These are phyloP conservation scores for Phrixothrix hirtus DNA, from an alignment of 2,888 invertebrate genomes.

Conservation along the genomic window DNA sequence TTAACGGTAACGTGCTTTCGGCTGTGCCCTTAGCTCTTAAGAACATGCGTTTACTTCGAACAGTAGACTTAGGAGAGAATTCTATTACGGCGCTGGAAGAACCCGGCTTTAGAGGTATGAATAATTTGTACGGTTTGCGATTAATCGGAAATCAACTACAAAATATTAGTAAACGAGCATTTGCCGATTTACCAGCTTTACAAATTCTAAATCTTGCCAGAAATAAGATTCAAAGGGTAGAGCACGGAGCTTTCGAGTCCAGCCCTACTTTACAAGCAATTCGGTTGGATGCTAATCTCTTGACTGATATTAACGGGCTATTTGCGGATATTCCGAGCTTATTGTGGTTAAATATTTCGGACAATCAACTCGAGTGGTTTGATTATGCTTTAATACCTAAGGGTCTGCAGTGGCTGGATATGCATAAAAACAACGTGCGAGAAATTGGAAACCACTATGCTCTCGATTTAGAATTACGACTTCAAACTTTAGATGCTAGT, in stretches of 20 bases:
- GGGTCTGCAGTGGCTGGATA: slow-evolving; percentile 84
- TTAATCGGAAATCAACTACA: slow-evolving; percentile 87
- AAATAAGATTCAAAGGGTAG: slow-evolving; percentile 78
- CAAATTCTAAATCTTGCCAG: slow-evolving; percentile 87
- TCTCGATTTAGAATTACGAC: slow-evolving; percentile 69
- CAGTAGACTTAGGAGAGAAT: slow-evolving; percentile 91
- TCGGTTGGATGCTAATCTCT: slow-evolving; percentile 81
- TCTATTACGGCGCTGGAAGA: slow-evolving; percentile 79
- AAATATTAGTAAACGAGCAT: slow-evolving; percentile 78
- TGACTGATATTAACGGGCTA: slow-evolving; percentile 80
- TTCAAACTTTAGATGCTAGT: slow-evolving; percentile 88
- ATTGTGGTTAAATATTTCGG: slow-evolving; percentile 88
- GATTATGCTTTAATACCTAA: slow-evolving; percentile 84
- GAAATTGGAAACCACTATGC: slow-evolving; percentile 77
- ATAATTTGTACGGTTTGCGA: slow-evolving; percentile 83
- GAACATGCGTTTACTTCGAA: slow-evolving; percentile 83
- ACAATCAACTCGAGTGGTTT: slow-evolving; percentile 86
- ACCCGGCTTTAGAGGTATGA: slow-evolving; percentile 81
- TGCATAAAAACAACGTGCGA: slow-evolving; percentile 83
- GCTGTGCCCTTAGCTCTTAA: slow-evolving; percentile 79
- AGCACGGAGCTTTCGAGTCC: slow-evolving; percentile 79
- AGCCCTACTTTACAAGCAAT: slow-evolving; percentile 83
- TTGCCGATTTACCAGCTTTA: slow-evolving; percentile 76
- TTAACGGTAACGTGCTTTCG: slow-evolving; percentile 84
- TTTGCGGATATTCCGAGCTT: slow-evolving; percentile 82